Base-by-base conservation (phyloP, 2,888 invertebrate species). In the Drosophila mimetica region DNA sequence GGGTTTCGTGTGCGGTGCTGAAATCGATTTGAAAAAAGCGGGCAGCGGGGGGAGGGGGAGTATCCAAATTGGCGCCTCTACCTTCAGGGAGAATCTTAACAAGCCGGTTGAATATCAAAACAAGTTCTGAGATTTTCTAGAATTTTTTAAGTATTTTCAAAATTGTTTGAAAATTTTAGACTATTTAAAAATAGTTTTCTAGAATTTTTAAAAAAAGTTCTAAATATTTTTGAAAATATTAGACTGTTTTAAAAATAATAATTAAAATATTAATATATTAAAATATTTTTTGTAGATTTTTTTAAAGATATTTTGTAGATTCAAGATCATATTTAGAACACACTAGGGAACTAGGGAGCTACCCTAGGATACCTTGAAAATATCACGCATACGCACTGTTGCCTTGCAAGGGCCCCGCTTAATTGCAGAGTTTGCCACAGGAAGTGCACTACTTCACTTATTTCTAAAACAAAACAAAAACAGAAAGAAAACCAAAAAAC, bases 1-100 rank as follows among this genome's bases (percentile, higher is more conserved):
- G 22, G 51, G 34, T 51, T 66, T 39, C 67, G 63, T 30, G 51
- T 66, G 28, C 61, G 44, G 63, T 51, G 66, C 34, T 50, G 41
- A 64, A 47, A 60, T 59, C 42, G 14, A 25, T 65, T 41, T 2
- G 6, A 34, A 34, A n/a, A 34, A 32, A 13, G 30, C 3, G 30
- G 30, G 2, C 30, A 32, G 7, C 5, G 6, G n/a, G 34, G 18
- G 39, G 11, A 8, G 25, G 39, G 22, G 30, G 8, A 18, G n/a
- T n/a, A n/a, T n/a, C 28, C 11, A 14, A 11, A 34, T 28, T 58
- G 18, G 59, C 25, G 14, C n/a, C n/a, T 16, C n/a, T 9, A 9
- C 11, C 11, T 18, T n/a, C 9, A 18, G 16, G 22, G 16, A 25
- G 25, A 52, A 36, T 36, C 7, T 52, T 14, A 2, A 4, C 11